A percentile compares a stretch with the other conserved stretches of the same genome.
Evolutionary conservation across 2,113 vertebrate genomes (phyloP).

Genomic region (Hippopotamus amphibius): DNA sequence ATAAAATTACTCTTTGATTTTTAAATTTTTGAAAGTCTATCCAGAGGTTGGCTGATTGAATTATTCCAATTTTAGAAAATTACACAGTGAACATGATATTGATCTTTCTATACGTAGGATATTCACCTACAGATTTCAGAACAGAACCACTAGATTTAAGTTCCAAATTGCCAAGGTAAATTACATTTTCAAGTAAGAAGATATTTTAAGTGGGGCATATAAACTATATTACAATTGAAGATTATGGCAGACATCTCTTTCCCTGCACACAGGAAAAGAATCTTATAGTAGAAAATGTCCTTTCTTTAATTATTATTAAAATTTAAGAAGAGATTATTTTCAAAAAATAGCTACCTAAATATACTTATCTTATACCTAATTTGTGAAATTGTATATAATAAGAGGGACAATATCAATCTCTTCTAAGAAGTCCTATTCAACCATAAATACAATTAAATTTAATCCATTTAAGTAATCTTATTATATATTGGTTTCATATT

Average conservation of each 20-base stretch:
- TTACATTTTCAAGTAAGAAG: background rate
- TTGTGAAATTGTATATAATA: background rate
- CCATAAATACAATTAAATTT: background rate
- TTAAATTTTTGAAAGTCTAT: background rate
- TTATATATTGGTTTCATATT: background rate
- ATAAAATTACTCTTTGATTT: background rate
- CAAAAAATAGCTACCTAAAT: background rate
- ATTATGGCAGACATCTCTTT: background rate
- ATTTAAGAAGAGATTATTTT: background rate
- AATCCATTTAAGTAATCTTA: background rate
- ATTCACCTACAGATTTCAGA: background rate
- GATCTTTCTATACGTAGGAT: background rate
- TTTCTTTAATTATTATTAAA: background rate
- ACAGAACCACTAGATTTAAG: background rate
- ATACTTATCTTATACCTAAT: background rate
- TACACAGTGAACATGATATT: background rate
- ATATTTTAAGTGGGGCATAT: background rate
- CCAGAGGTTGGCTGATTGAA: background rate
- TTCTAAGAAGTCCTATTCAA: background rate
- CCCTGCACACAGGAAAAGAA: background rate
- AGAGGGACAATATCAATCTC: background rate
- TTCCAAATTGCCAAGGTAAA: background rate
- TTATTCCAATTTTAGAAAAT: background rate
- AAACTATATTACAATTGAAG: background rate
- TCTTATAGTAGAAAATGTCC: background rate